Evolutionary conservation across 2,888 invertebrate species (phyloP), one percentile per base, ranked within the genome.

Genomic region (Oligia latruncula): DNA sequence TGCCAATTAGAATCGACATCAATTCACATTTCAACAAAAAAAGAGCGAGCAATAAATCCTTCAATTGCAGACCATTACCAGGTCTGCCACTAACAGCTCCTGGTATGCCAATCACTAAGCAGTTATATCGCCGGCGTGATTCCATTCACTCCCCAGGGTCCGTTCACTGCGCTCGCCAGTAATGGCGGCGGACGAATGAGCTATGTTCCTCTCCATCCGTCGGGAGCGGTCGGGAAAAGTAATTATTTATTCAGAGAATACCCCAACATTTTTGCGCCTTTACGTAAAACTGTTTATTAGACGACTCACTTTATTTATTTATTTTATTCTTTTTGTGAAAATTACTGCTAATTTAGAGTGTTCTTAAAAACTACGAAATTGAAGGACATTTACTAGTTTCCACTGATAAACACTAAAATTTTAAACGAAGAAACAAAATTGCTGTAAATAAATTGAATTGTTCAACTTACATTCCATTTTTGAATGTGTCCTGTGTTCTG

Each of bases 221-320:
- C 43, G 88, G 83, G 80, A 81, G 65, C 35, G 68, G 52, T 55
- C 75, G 76, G 74, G 71, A 55, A 68, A 74, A 77, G 71, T 81
- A 83, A 90, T 87, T 84, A 89, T 82, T 90, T 87, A 89, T 89
- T 90, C 89, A 90, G 78, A 64, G 66, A 79, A 67, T 81, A 60
- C 29, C 55, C 40, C 17, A 70, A 73, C 70, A 73, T 68, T 73
- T 80, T 80, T 78, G 46, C 74, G 67, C 55, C 52, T 80, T 80
- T 71, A 68, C 23, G 35, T 66, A 62, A 75, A 77, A 62, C 71
- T n/a, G 58, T 75, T 70, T 73, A 73, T 73, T 68, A 20, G 29
- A 49, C 55, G 43, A 55, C n/a, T 49, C 13, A 40, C 4, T 65
- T 35, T 55, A 55, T 55, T 55, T 55, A 20, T 3, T 55, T 9